Base-by-base conservation (phyloP, 2,888 invertebrate genomes). In the Agriopis aurantiaria region DNA sequence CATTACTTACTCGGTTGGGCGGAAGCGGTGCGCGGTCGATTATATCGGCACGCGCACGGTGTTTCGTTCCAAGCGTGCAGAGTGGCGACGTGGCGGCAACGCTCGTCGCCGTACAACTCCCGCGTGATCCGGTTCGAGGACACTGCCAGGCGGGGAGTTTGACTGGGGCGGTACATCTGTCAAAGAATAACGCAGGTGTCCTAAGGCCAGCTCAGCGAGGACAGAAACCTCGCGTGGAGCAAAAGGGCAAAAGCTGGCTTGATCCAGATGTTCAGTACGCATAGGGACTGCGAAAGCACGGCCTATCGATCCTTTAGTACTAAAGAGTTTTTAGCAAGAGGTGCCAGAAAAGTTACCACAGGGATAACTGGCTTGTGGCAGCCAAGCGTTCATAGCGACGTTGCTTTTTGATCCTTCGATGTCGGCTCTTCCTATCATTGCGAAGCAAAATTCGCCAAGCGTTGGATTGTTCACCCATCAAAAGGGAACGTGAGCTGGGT, bases 261-360 rank as follows among this genome's bases (percentile, higher is more conserved):
- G 95, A 96, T 96, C 95, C 92, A 91, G 94, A 95, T 95, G 95
- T 95, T 95, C 95, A 95, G 95, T 95, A 95, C 88, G 92, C 93
- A 95, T 95, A 95, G 90, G 91, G 94, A 95, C 95, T 92, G 95
- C 93, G 95, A 96, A 96, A 95, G 95, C 95, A 92, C 88, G 95
- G 95, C 95, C 95, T 95, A 95, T 95, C 95, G 95, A 96, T 95
- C 95, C 95, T 95, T 95, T 95, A 91, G 93, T 83, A 33, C 72
- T 88, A 93, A 88, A 85, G 89, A 88, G 92, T 92, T 93, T 94
- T 89, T 89, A 95, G 95, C 95, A 92, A 95, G 95, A 96, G 95
- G 95, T 96, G 95, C 93, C 95, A 95, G 95, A 96, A 96, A 96
- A 96, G 95, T 96, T 96, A 95, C 96, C 95, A 95, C 95, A 95